These are phyloP conservation scores for Lophius piscatorius DNA, from an alignment of 2,113 vertebrate genomes.

Conservation along the genomic window DNA sequence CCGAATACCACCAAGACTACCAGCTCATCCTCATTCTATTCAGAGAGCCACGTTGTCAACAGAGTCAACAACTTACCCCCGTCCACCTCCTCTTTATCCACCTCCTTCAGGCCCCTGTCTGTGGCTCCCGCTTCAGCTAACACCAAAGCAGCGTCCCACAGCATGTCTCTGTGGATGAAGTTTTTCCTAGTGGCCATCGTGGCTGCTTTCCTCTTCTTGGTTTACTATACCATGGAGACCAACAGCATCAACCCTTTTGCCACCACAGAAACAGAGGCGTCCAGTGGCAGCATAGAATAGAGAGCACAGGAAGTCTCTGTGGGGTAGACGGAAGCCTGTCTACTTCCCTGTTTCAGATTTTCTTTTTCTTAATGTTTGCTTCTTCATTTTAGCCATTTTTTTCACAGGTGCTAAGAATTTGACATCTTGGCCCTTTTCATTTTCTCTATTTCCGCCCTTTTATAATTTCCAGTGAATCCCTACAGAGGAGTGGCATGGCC, in stretches of 20 bases:
- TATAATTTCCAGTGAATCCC: background rate
- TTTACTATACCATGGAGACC: constrained; percentile 96
- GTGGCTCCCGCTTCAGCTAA: constrained; percentile 37
- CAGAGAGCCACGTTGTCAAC: constrained; percentile 55
- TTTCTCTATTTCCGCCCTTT: background rate
- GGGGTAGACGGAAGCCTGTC: too few species aligned
- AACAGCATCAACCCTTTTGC: constrained; percentile 85
- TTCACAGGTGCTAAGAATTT: background rate
- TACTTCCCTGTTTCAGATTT: too few species aligned
- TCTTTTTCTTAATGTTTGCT: constrained; percentile 26
- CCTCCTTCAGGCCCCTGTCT: constrained; percentile 28
- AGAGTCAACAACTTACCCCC: constrained; percentile 39
- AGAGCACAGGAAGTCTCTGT: background rate
- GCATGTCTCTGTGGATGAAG: constrained; percentile 89
- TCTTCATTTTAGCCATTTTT: constrained; percentile 35
- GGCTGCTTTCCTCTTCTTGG: constrained; percentile 85
- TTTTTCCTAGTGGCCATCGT: constrained; percentile 84
- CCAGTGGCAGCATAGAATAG: constrained; percentile 14
- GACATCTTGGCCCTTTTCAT: constrained; percentile 17
- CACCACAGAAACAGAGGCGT: background rate
- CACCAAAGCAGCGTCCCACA: constrained; percentile 42
- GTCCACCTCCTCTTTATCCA: constrained; percentile 8
- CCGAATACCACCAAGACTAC: constrained; percentile 57
- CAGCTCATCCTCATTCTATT: constrained; percentile 53
- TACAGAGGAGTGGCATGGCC: background rate